Percentiles rank a stretch among this genome's conserved stretches.
These are phyloP conservation scores for Orestias chungarensis DNA, from an alignment of 2,797 vertebrate species.

Conservation along the genomic window DNA sequence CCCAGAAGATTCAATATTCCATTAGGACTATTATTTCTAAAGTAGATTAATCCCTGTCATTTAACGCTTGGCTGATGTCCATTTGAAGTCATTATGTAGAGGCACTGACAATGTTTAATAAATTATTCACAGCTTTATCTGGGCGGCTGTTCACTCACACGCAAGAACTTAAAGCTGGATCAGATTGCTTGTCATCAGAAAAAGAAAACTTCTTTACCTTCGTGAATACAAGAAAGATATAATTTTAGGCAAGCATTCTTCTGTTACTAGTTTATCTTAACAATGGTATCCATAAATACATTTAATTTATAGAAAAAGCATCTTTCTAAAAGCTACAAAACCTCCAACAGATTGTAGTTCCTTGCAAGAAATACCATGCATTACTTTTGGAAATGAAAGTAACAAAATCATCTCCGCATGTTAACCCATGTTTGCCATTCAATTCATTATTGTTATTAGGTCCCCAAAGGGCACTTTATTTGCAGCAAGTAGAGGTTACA, in stretches of 20 bases:
- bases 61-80: conserved; percentile 81
- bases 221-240: conserved; percentile 46
- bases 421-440: no score
- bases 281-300: no score
- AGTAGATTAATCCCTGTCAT: conserved; percentile 80
- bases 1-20: conserved; percentile 74
- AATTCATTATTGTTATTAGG: no score
- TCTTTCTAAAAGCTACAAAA: neutral
- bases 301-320: neutral
- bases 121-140: conserved; percentile 75
- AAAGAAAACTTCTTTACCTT: conserved; percentile 50
- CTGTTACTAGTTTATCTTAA: neutral
- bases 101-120: conserved; percentile 73
- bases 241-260: conserved; percentile 28
- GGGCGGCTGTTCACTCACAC: conserved; percentile 54
- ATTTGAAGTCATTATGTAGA: conserved; percentile 80
- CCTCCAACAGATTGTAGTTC: neutral
- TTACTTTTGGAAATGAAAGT: neutral
- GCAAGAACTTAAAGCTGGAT: conserved; percentile 44
- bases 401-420: no score
- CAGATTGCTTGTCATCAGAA: conserved; percentile 49
- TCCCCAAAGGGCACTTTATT: no score
- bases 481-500: no score
- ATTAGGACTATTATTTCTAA: conserved; percentile 78
- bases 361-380: neutral